Percentiles rank a stretch among this genome's conserved stretches.
These are phyloP conservation scores for Trichechus manatus DNA, from an alignment of 2,113 vertebrate genomes.

Conservation along the genomic window DNA sequence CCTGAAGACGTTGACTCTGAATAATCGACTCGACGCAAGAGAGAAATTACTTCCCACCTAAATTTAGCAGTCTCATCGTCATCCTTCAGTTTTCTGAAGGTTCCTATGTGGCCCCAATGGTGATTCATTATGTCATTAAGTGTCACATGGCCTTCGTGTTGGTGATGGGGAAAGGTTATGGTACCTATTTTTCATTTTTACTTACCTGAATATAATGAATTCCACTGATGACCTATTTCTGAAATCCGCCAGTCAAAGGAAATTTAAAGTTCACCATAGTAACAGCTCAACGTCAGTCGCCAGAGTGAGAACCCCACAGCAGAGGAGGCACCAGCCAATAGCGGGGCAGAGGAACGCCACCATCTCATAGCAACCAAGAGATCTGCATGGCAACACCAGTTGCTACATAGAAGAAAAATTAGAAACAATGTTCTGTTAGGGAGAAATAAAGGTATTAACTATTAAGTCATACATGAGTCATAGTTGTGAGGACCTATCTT, in stretches of 20 bases:
- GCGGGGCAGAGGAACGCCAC: slow-evolving; percentile 44
- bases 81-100: background rate
- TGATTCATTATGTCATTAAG: slow-evolving; percentile 60
- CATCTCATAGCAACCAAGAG: slow-evolving; percentile 78
- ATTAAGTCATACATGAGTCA: slow-evolving; percentile 82
- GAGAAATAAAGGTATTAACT: slow-evolving; percentile 79
- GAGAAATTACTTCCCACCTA: slow-evolving; percentile 18
- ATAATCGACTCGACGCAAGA: background rate
- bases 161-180: background rate
- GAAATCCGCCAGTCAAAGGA: slow-evolving; percentile 64
- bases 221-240: slow-evolving; percentile 76
- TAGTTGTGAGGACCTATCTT: slow-evolving; percentile 13
- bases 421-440: slow-evolving; percentile 74
- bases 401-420: slow-evolving; percentile 74
- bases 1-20: background rate
- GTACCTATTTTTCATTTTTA: slow-evolving; percentile 70
- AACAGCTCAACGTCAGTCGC: slow-evolving; percentile 62
- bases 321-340: slow-evolving; percentile 48
- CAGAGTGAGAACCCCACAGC: slow-evolving; percentile 52
- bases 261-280: slow-evolving; percentile 80
- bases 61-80: slow-evolving; percentile 49
- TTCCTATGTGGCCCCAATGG: background rate
- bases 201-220: slow-evolving; percentile 72
- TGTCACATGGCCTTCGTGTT: slow-evolving; percentile 59
- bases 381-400: slow-evolving; percentile 82